phyloP scores from a whole-genome alignment of 2,797 vertebrate genomes.

The Pangasius djambal region DNA sequence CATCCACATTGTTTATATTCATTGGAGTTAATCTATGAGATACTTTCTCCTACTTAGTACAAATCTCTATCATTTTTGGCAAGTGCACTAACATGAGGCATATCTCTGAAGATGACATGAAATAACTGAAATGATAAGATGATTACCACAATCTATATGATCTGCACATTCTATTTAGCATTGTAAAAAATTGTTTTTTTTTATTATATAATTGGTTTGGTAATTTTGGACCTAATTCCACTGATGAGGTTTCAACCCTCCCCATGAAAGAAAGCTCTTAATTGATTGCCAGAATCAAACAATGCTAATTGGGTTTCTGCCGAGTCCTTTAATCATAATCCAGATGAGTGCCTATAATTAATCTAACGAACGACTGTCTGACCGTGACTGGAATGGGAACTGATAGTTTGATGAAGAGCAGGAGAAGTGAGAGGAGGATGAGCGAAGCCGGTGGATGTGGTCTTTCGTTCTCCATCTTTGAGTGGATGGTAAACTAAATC shows the following conservation, averaged over 20 bases:
- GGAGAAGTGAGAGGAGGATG: constrained; percentile 29
- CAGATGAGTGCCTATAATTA: constrained; percentile 61
- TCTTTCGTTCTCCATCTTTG: constrained; percentile 10
- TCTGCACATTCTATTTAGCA: constrained; percentile 33
- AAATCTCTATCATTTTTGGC: constrained; percentile 25
- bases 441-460: constrained; percentile 20
- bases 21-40: neutral
- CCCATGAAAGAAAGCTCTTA: constrained; percentile 56
- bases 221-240: constrained; percentile 58
- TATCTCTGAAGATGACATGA: constrained; percentile 28
- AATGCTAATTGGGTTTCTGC: constrained; percentile 62
- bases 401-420: constrained; percentile 49
- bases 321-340: constrained; percentile 62
- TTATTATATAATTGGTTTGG: constrained; percentile 58
- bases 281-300: constrained; percentile 63
- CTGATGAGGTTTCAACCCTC: constrained; percentile 58
- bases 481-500: constrained; percentile 17
- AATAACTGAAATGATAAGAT: constrained; percentile 37
- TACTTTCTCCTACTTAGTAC: constrained; percentile 13
- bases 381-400: constrained; percentile 51
- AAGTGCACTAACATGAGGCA: constrained; percentile 27
- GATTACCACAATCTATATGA: constrained; percentile 41
- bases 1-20: constrained; percentile 11
- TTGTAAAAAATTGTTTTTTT: constrained; percentile 9
- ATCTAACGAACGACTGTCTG: constrained; percentile 55